Evolutionary conservation across 2,888 invertebrate species (phyloP).

Genomic region (Drosophila vallismaia): DNA sequence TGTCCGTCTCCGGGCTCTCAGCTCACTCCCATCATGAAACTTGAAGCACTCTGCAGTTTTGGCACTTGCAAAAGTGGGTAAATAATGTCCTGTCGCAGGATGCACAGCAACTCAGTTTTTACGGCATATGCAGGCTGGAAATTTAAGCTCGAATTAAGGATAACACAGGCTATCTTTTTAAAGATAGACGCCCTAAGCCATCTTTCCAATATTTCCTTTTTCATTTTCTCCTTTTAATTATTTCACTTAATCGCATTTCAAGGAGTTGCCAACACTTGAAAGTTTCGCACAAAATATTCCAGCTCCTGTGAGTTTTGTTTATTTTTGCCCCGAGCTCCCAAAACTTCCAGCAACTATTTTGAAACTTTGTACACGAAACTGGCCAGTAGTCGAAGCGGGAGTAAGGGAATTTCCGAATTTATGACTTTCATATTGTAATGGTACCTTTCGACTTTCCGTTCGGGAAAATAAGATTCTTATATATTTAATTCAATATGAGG

Average conservation of each 20-base stretch:
- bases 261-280: conserved; percentile 43
- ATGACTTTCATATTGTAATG: background rate
- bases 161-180: background rate
- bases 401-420: background rate
- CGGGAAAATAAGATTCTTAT: conserved; percentile 52
- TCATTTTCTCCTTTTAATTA: conserved; percentile 41
- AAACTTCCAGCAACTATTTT: conserved; percentile 38
- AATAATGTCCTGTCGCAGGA: conserved; percentile 5
- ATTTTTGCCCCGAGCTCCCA: conserved; percentile 3
- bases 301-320: conserved; percentile 21
- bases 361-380: conserved; percentile 28
- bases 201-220: conserved; percentile 6
- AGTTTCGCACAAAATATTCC: conserved; percentile 36
- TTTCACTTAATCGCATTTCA: conserved; percentile 37
- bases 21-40: background rate
- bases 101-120: conserved; percentile 10
- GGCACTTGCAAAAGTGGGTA: background rate
- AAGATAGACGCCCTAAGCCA: too few relatives aligned
- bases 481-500: conserved; percentile 62
- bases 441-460: conserved; percentile 11
- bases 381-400: background rate
- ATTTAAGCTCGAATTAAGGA: background rate
- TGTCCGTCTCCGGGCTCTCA: conserved; percentile 3
- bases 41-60: conserved; percentile 7
- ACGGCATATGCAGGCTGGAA: background rate